These are phyloP conservation scores for Ptychobarbus kaznakovi DNA, from an alignment of 2,797 vertebrate genomes.

Conservation along the genomic window DNA sequence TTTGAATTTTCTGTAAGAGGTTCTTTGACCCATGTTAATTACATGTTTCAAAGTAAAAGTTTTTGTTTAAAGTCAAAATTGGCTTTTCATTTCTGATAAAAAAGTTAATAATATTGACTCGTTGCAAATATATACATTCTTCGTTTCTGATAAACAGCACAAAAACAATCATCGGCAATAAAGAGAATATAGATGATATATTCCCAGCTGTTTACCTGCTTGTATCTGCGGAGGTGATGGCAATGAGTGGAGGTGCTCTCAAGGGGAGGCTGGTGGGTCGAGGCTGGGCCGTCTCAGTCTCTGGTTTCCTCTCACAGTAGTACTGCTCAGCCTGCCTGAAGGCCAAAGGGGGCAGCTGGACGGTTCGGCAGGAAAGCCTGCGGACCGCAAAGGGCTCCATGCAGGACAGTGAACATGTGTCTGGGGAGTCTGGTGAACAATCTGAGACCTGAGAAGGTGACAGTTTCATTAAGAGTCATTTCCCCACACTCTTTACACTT, in stretches of 20 bases:
- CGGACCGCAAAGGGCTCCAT: conserved; percentile 89
- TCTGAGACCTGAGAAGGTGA: conserved; percentile 81
- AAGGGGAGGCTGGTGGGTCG: conserved; percentile 89
- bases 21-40: conserved; percentile 1
- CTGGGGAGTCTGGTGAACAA: conserved; percentile 76
- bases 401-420: conserved; percentile 78
- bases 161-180: background rate
- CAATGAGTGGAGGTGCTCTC: conserved; percentile 89
- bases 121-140: background rate
- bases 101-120: background rate
- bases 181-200: background rate
- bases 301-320: conserved; percentile 84
- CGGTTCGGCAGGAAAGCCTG: conserved; percentile 85
- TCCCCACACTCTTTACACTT: background rate
- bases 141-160: background rate
- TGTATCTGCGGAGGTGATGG: conserved; percentile 91
- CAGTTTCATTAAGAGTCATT: background rate
- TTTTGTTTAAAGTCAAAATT: background rate
- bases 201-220: conserved; percentile 81
- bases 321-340: conserved; percentile 92
- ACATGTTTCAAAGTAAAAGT: background rate
- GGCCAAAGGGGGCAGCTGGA: conserved; percentile 92
- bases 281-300: conserved; percentile 79
- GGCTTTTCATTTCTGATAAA: background rate
- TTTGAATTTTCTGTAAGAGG: background rate